Evolutionary conservation across 2,113 vertebrate species (phyloP), one percentile per base, ranked within the genome.

Genomic region (Labeo rohita): DNA sequence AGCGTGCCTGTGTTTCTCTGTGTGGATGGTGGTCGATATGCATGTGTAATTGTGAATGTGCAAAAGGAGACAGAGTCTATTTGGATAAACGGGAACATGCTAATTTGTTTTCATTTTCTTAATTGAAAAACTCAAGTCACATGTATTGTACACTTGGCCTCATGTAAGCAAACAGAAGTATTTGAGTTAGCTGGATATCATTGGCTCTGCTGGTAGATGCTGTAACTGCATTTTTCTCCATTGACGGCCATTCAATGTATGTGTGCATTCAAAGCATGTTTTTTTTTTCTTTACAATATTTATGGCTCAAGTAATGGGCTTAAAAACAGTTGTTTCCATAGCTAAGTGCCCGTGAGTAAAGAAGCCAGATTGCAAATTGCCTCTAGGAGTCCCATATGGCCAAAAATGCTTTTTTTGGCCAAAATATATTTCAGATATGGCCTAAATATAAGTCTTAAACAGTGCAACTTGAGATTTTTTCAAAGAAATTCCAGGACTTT

Each of bases 21-120:
- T 87, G 15, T 23, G 56, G 21, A 89, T 86, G 89, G 89, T 85
- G n/a, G 90, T 90, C 89, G 87, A 85, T 73, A 90, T 56, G 65
- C 84, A 90, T 52, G 45, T 68, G 63, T 21, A 21, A 88, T 50
- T 85, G 54, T 89, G 88, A 92, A 85, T 81, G 65, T 61, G 85
- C 50, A 76, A 89, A 68, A 68, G 47, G 39, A 63, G 74, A 68
- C 16, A 11, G 70, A 82, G n/a, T 15, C 39, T 47, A 12, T 47
- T 23, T 50, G 43, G 61, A 28, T 47, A 43, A 23, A 49, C 8
- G 23, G n/a, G 7, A 80, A 82, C 8, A 49, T 28, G 43, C 43
- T 23, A 28, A 18, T 66, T 68, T 68, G 23, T 68, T 36, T 82
- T 70, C 0, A 28, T 66, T 49, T 81, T 65, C 6, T 23, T 43